Percentiles rank a stretch among this genome's conserved stretches.
phyloP scores from a whole-genome alignment of 2,113 vertebrate species.

The Geococcyx californianus region DNA sequence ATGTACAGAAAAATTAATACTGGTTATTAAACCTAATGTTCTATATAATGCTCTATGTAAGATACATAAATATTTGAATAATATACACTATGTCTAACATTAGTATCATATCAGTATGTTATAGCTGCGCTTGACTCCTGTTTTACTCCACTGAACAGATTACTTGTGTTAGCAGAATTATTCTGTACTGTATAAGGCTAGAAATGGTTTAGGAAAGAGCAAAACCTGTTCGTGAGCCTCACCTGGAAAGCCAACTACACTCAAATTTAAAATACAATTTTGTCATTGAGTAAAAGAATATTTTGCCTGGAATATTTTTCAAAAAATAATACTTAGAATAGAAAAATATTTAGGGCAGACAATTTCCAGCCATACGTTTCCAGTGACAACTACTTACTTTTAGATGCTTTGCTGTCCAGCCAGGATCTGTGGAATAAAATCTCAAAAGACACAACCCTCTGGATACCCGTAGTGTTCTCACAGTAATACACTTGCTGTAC shows the following conservation, averaged over 20 bases:
- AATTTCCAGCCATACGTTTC: neutral
- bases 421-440: neutral
- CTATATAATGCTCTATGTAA: neutral
- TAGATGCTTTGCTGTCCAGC: neutral
- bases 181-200: neutral
- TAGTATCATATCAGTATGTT: neutral
- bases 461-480: neutral
- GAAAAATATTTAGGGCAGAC: neutral
- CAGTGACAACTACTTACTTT: neutral
- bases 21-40: neutral
- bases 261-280: neutral
- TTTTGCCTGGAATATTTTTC: neutral
- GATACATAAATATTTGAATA: neutral
- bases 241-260: neutral
- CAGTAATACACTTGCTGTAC: neutral
- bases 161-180: neutral
- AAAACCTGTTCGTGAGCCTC: neutral
- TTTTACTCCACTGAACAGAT: neutral
- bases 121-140: neutral
- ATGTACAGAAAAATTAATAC: neutral
- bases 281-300: neutral
- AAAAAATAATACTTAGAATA: neutral
- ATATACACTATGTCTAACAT: neutral
- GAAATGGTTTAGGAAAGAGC: neutral
- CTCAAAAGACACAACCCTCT: neutral